Base-by-base conservation (phyloP, 2,888 invertebrate genomes). In the Protonemura montana region DNA sequence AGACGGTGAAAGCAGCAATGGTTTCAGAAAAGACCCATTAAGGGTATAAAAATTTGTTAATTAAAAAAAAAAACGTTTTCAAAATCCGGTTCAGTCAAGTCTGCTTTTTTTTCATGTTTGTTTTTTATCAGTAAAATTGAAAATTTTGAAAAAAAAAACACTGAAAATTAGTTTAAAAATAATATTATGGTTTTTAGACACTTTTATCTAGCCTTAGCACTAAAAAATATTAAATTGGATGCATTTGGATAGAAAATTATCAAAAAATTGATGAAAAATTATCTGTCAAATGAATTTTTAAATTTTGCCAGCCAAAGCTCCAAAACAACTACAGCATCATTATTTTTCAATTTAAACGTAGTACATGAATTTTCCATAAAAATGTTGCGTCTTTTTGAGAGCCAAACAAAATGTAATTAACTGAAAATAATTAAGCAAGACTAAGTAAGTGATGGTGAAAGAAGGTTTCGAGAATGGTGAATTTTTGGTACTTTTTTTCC, bases 21-120 rank as follows among this genome's bases (percentile, higher is more conserved):
- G 93, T 94, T 94, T 94, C 94, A 94, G 94, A 94, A 94, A 94
- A 94, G 94, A 94, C 94, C 94, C 94, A 93, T 94, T 91, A 90
- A 91, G 93, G 93, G 93, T 93, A 10, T 78, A 13, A 78, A 78
- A 59, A 21, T 59, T 59, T 59, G 59, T 21, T 59, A 7, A 10
- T 59, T 41, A 41, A 41, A 41, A 59, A 2, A 35, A 35, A 35
- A 35, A 35, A 35, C 10, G 3, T 6, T 35, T 35, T 21, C 21
- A 21, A 21, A 21, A 16, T 59, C 13, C 2, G 59, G 13, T 59
- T 7, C 7, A 59, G 59, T 59, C 21, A 16, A 21, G 59, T 1
- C 7, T 59, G 7, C 59, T 59, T 21, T 59, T 35, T 35, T 35
- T 10, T 10, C 35, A n/a, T 41, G 41, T 41, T 41, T 13, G 13